Evolutionary conservation across 1,140 invertebrate genomes (phyloP), one percentile per base, ranked within the genome.

Genomic region (Drosophila watanabei): DNA sequence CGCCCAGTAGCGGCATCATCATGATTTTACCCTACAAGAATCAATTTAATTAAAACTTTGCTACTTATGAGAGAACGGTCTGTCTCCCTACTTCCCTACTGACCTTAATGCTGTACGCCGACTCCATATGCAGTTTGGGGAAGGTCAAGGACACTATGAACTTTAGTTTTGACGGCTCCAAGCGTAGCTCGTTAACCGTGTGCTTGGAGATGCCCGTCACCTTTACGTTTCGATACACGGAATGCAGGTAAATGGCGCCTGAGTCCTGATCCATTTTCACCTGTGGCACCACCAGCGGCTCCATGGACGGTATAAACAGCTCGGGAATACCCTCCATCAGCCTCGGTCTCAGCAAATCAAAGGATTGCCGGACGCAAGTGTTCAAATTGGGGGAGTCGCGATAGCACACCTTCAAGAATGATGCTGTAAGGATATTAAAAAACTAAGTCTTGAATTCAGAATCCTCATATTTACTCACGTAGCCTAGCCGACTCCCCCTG

Each of bases 401-500:
- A 61, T 95, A 95, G 79, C 96, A 97, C 10, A 95, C 75, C 45
- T 95, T 93, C 0, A 97, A 94, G 84, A 95, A 96, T 3, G 94
- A 93, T 11, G 96, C 96, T 97, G 93, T 0, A 94, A 69, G 51
- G 64, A 39, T 20, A 11, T 35, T 24, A 0, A 8, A 39, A n/a
- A 39, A n/a, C 14, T 6, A 16, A 24, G 13, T 16, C 10, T 35
- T 2, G 2, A 5, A 16, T 4, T 32, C 32, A 4, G 2, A 48
- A 33, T 20, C n/a, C 33, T 20, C 3, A 14, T 11, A 18, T 32
- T 45, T 59, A 81, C 91, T 86, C 46, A 92, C 91, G 91, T 32
- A 92, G 59, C 30, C 54, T 54, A 9, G 33, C 51, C 20, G 37
- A 69, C 6, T 28, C 63, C 1, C 35, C 33, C 41, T 56, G 63